Base-by-base conservation (phyloP, 2,113 vertebrate genomes). In the Paramisgurnus dabryanus region DNA sequence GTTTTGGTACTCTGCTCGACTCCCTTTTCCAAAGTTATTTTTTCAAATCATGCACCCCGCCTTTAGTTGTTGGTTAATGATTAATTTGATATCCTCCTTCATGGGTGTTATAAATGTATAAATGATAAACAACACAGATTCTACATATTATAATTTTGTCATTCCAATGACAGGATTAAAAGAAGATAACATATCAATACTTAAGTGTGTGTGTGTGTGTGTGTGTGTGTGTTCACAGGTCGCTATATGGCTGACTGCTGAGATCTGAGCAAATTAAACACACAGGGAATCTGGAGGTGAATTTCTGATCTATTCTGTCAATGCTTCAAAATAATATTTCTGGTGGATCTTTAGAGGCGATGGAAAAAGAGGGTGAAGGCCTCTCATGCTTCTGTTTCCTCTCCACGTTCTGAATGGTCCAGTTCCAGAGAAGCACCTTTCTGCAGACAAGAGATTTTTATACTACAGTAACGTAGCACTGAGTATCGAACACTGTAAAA, bases 231-330 rank as follows among this genome's bases (percentile, higher is more conserved):
- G 87, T 92, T 92, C 10, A 66, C 84, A 99, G 98, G 98, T 76
- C 94, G 96, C 22, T 99, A 99, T 81, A 96, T 99, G 96, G 98
- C 98, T 55, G 98, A 98, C 87, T 97, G 93, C 90, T 99, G 94
- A 98, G 86, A 82, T 84, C 45, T 85, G 81, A 18, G 79, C 55
- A 50, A 61, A 86, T 74, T 80, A 77, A 87, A 88, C 82, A 86
- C 17, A 60, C 71, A 85, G 64, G 66, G 69, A 84, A 78, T 90
- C 27, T 50, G 67, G 90, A 83, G 69, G 70, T 69, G 57, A 13
- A 47, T 67, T 84, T 76, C 81, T 84, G 73, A 69, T 79, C 79
- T 45, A 71, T 76, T 79, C 18, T 65, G 57, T 71, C 50, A 8
- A 58, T 67, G 67, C 13, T 74, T 61, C 61, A 18, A 17, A 66